phyloP scores from a whole-genome alignment of 2,888 invertebrate genomes.

The Ischnus inquisitorius region DNA sequence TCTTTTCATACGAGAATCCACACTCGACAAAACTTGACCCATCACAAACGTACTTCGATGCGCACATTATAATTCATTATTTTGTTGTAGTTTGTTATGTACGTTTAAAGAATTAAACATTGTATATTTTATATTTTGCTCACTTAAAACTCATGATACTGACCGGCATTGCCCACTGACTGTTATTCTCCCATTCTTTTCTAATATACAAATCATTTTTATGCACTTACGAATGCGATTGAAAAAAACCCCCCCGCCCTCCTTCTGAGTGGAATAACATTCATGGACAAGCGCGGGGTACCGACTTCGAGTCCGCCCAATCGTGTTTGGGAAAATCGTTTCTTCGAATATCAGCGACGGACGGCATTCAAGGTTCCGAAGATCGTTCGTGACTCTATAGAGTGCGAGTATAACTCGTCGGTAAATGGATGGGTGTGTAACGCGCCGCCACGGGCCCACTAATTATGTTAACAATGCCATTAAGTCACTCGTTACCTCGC shows the following conservation, averaged over 20 bases:
- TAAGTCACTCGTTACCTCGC: conserved; percentile 74
- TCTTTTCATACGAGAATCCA: background rate
- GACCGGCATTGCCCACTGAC: no score
- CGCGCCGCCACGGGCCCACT: conserved; percentile 53
- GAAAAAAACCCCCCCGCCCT: background rate
- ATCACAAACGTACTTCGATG: no score
- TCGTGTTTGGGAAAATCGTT: conserved; percentile 40
- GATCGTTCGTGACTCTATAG: conserved; percentile 1
- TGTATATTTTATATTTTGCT: no score
- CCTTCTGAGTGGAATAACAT: background rate
- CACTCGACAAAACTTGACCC: no score
- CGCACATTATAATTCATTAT: no score
- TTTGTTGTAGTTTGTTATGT: no score
- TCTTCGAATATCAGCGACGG: background rate
- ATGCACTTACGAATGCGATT: conserved; percentile 10
- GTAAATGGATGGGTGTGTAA: conserved; percentile 47
- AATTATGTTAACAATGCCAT: conserved; percentile 72
- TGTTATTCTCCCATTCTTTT: no score
- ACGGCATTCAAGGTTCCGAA: conserved; percentile 1
- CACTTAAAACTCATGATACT: no score
- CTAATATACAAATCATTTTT: conserved; percentile 12
- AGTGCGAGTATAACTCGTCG: conserved; percentile 21
- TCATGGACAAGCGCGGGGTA: conserved; percentile 3
- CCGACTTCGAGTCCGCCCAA: conserved; percentile 7
- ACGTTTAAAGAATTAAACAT: no score